A percentile compares a stretch with the other conserved stretches of the same genome.
These are phyloP conservation scores for Pipistrellus kuhlii DNA, from an alignment of 2,797 vertebrate species.

Conservation along the genomic window DNA sequence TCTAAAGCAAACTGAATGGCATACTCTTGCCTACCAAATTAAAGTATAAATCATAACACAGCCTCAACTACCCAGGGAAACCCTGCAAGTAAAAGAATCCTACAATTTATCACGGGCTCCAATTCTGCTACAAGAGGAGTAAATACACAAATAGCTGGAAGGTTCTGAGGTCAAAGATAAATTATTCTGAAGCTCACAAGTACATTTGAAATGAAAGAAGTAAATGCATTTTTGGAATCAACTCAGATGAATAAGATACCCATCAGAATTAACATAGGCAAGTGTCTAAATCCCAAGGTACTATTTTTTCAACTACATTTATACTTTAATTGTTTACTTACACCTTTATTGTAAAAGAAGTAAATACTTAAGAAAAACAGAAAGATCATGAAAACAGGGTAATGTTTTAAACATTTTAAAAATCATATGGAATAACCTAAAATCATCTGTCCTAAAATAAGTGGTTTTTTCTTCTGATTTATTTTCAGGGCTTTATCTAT, in stretches of 20 bases:
- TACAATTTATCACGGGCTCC: slow-evolving; percentile 63
- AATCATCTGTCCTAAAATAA: not conserved
- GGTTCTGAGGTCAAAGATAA: slow-evolving; percentile 70
- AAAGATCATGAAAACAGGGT: not conserved
- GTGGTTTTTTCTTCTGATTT: not conserved
- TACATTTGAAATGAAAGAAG: slow-evolving; percentile 59
- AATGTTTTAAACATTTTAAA: not conserved
- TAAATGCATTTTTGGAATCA: slow-evolving; percentile 52
- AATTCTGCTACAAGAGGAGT: slow-evolving; percentile 44
- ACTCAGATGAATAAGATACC: slow-evolving; percentile 45
- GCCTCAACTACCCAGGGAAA: slow-evolving; percentile 54
- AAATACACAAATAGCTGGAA: slow-evolving; percentile 70
- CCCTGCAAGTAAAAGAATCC: slow-evolving; percentile 64
- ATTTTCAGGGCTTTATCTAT: not conserved
- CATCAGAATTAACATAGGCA: slow-evolving; percentile 19
- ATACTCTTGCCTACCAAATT: slow-evolving; percentile 32
- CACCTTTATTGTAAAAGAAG: not conserved
- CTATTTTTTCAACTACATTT: not conserved
- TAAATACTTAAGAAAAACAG: not conserved
- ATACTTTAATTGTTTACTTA: slow-evolving; percentile 31
- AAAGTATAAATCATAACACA: slow-evolving; percentile 65
- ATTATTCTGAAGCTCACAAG: slow-evolving; percentile 66
- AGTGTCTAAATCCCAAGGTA: not conserved
- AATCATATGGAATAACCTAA: not conserved
- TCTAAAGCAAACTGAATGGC: slow-evolving; percentile 60